These are phyloP conservation scores for Goniozus legneri DNA, from an alignment of 1,140 invertebrate genomes.

Conservation along the genomic window DNA sequence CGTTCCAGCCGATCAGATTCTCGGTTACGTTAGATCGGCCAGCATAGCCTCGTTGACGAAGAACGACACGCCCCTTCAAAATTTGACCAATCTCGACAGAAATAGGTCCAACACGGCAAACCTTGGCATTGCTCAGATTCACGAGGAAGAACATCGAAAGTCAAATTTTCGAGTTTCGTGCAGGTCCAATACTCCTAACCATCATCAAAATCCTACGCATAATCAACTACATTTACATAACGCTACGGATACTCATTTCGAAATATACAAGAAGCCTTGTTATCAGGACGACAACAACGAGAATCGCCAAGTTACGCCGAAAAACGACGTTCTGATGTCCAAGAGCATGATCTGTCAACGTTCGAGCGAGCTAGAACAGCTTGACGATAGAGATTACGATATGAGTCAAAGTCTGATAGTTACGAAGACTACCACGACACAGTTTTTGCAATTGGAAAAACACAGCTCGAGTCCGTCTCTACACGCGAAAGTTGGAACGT, in stretches of 20 bases:
- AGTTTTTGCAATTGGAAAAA: slow-evolving; percentile 45
- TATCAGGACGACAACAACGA: slow-evolving; percentile 35
- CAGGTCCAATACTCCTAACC: slow-evolving; percentile 28
- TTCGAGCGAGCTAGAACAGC: slow-evolving; percentile 33
- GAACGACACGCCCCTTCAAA: slow-evolving; percentile 33
- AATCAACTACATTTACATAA: slow-evolving; percentile 40
- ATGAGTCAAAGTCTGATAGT: slow-evolving; percentile 52
- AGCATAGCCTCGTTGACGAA: slow-evolving; percentile 40
- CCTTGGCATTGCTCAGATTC: slow-evolving; percentile 23
- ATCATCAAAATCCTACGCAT: slow-evolving; percentile 24
- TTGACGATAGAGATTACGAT: slow-evolving; percentile 37
- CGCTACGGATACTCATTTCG: slow-evolving; percentile 34
- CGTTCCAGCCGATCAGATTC: slow-evolving; percentile 73
- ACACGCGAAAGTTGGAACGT: slow-evolving; percentile 28
- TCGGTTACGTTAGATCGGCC: slow-evolving; percentile 54
- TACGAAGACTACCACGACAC: slow-evolving; percentile 47
- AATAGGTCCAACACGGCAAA: slow-evolving; percentile 35
- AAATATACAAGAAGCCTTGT: slow-evolving; percentile 34
- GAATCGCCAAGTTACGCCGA: slow-evolving; percentile 21
- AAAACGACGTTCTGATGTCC: slow-evolving; percentile 35
- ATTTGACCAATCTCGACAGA: slow-evolving; percentile 40
- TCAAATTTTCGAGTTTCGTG: slow-evolving; percentile 12
- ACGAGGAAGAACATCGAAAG: too few relatives aligned
- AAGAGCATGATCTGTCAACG: slow-evolving; percentile 40
- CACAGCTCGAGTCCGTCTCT: slow-evolving; percentile 42